A percentile compares a stretch with the other conserved stretches of the same genome.
These are phyloP conservation scores for Onychomys leucogaster DNA, from an alignment of 2,797 vertebrate species.

Conservation along the genomic window DNA sequence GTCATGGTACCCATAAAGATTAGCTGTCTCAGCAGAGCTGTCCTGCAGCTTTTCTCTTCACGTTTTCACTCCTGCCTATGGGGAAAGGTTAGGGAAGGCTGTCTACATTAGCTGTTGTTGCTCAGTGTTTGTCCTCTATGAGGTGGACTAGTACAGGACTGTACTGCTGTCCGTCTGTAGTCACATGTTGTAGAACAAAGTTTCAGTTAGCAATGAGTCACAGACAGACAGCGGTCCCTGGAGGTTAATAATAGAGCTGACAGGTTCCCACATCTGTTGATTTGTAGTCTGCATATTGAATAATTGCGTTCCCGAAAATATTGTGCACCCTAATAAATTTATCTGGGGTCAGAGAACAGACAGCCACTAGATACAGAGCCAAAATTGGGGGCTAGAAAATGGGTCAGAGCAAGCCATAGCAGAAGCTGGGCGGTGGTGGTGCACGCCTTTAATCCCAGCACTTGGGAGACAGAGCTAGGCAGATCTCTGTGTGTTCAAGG, in stretches of 20 bases:
- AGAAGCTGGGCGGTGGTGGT: too few species aligned
- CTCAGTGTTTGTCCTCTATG: slow-evolving; percentile 16
- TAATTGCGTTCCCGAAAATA: too few species aligned
- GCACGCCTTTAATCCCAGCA: too few species aligned
- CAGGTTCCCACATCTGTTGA: neutral
- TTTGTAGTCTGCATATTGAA: neutral
- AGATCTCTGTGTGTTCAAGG: too few species aligned
- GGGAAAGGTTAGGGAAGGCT: neutral
- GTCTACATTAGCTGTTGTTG: neutral
- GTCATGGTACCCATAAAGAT: neutral
- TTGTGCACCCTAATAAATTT: too few species aligned
- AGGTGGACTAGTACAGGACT: neutral
- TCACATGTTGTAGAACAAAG: neutral
- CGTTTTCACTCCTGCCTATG: neutral
- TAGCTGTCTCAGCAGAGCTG: neutral
- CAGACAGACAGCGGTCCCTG: too few species aligned
- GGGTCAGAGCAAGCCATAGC: too few species aligned
- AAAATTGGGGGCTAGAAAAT: too few species aligned
- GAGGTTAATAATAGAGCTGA: neutral
- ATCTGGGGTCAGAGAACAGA: too few species aligned
- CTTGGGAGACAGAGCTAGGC: too few species aligned
- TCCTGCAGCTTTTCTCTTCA: neutral
- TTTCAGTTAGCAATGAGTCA: neutral
- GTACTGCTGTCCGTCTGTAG: too few species aligned
- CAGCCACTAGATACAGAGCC: too few species aligned